Base-by-base conservation (phyloP, 2,113 vertebrate species). In the Notarius quadriscutis region DNA sequence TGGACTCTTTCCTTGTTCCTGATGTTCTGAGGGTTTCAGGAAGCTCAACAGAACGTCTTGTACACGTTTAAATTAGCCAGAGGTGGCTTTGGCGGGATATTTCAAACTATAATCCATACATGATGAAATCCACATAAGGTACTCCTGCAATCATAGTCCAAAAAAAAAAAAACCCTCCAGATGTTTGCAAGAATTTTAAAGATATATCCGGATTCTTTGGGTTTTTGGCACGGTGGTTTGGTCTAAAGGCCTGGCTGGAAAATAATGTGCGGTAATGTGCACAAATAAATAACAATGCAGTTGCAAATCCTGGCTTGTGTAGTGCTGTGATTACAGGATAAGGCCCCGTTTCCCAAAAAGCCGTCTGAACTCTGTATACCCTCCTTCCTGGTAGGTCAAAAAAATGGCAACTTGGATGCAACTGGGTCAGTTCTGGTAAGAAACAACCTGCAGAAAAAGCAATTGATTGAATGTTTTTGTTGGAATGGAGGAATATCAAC, bases 391-490 rank as follows among this genome's bases (percentile, higher is more conserved):
- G 15, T 48, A 34, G 55, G 78, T 58, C 17, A 15, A 41, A 18
- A 41, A 10, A 79, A 27, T 4, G 11, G 9, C 67, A 30, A 51
- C 41, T 67, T 20, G 8, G 48, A 86, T 55, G 17, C 18, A 41
- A 15, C 50, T 30, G 48, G 25, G 50, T 9, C 50, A 34, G n/a
- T 30, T 63, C 60, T 80, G 75, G 60, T 80, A 60, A 67, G 25
- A 20, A n/a, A 18, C 5, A 18, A 41, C 74, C 27, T 60, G 53
- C 11, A 48, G 51, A 75, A 72, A 27, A 2, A 65, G 62, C 30
- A 78, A 50, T 65, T 11, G 0, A 22, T 67, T n/a, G 27, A 87
- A 84, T 87, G 78, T 74, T 57, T 41, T 81, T 74, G 41, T 57
- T 30, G 50, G 41, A 89, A 41, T 80, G 12, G 48, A 74, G 85